Percentiles rank a stretch among this genome's conserved stretches.
Evolutionary conservation across 2,797 vertebrate species (phyloP).

Genomic region (Huso huso): DNA sequence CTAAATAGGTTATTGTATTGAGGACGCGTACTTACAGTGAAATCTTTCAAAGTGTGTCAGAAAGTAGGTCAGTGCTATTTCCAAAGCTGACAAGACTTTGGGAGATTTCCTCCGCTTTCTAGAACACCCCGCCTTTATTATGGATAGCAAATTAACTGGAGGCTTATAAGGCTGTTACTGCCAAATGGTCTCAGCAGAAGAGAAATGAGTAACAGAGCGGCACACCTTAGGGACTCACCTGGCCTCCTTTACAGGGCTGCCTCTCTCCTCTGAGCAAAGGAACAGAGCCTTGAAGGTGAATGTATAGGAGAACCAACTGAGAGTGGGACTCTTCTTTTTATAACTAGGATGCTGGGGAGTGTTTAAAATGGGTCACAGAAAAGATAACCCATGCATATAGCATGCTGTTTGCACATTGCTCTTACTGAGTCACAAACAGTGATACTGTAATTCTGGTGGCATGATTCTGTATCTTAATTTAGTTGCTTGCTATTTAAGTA

Average conservation of each 20-base stretch:
- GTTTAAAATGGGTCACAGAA: background rate
- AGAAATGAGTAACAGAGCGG: conserved; percentile 50
- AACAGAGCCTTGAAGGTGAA: conserved; percentile 46
- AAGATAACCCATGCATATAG: too few species aligned
- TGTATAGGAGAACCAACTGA: conserved; percentile 38
- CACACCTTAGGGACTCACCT: conserved; percentile 58
- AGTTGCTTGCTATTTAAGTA: too few species aligned
- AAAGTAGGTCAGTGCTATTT: conserved; percentile 76
- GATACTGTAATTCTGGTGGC: background rate
- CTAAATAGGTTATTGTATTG: conserved; percentile 69
- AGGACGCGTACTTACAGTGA: conserved; percentile 45
- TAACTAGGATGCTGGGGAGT: background rate
- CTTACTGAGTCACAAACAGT: background rate
- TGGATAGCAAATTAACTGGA: conserved; percentile 65
- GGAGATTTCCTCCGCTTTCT: conserved; percentile 50
- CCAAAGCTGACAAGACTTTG: conserved; percentile 52
- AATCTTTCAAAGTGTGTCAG: conserved; percentile 51
- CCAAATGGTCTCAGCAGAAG: conserved; percentile 58
- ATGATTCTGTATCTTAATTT: background rate
- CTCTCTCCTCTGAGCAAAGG: conserved; percentile 20
- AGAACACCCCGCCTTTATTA: conserved; percentile 38
- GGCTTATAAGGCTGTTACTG: conserved; percentile 40
- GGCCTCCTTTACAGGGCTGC: conserved; percentile 43
- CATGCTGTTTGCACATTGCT: background rate
- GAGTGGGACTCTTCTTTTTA: background rate